Conservation (phyloP, 2,113 vertebrate genomes). For the Pleuronectes platessa region DNA sequence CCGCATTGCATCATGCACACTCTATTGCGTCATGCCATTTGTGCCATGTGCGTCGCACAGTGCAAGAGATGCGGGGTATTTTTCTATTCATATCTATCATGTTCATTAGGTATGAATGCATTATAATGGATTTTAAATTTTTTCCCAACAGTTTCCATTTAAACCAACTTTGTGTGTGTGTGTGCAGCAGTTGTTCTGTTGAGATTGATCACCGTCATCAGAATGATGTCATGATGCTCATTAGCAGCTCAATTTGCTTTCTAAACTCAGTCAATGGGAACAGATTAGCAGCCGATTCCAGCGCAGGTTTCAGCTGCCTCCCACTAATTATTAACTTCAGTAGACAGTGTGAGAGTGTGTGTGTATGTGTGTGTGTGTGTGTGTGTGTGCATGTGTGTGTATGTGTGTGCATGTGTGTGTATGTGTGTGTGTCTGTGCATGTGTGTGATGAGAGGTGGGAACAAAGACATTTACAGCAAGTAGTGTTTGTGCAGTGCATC, state of each 20-base stretch:
- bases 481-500: background rate
- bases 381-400: slow-evolving; percentile 14
- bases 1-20: no score
- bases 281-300: slow-evolving; percentile 59
- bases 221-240: slow-evolving; percentile 54
- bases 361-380: slow-evolving; percentile 15
- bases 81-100: no score
- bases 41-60: no score
- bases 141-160: no score
- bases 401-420: background rate
- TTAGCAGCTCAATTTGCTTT: slow-evolving; percentile 58
- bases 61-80: no score
- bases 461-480: background rate
- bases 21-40: no score
- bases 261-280: slow-evolving; percentile 49
- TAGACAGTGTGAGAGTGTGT: background rate
- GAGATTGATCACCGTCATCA: slow-evolving; percentile 55
- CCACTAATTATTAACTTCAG: slow-evolving; percentile 45
- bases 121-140: no score
- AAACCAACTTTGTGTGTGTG: no score
- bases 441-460: background rate
- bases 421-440: no score
- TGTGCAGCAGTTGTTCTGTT: background rate
- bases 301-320: slow-evolving; percentile 10
- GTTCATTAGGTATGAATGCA: no score